A percentile compares a stretch with the other conserved stretches of the same genome.
Evolutionary conservation across 2,888 invertebrate genomes (phyloP).

Genomic region (Chesias legatella): DNA sequence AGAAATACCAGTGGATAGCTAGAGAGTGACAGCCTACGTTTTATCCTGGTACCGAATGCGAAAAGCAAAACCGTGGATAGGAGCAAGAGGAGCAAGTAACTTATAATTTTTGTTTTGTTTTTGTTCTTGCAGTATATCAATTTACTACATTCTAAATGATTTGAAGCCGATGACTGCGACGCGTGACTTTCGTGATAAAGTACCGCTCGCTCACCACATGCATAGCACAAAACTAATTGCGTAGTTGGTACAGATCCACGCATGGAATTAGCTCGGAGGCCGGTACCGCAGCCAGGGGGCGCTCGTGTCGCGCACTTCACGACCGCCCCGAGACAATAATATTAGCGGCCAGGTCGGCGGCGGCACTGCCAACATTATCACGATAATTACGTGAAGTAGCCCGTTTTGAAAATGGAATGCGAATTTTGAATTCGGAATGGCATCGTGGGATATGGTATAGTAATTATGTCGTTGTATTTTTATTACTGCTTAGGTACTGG

Average conservation of each 20-base stretch:
- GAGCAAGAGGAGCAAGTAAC: too few relatives aligned
- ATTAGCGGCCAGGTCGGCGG: slow-evolving; percentile 22
- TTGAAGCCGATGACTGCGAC: too few relatives aligned
- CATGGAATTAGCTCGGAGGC: slow-evolving; percentile 13
- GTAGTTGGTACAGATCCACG: slow-evolving; percentile 16
- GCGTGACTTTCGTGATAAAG: too few relatives aligned
- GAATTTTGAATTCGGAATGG: not conserved
- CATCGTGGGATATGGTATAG: slow-evolving; percentile 6
- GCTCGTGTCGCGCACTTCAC: slow-evolving; percentile 32
- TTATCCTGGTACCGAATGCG: too few relatives aligned
- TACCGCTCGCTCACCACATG: too few relatives aligned
- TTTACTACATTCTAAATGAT: too few relatives aligned
- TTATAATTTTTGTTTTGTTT: too few relatives aligned
- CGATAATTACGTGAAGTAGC: slow-evolving; percentile 20
- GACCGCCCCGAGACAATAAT: slow-evolving; percentile 35
- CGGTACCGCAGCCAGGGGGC: slow-evolving; percentile 23
- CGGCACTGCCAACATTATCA: slow-evolving; percentile 11
- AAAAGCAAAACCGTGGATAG: too few relatives aligned
- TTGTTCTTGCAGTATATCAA: too few relatives aligned
- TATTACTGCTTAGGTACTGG: too few relatives aligned
- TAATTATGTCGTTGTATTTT: not conserved
- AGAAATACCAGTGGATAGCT: too few relatives aligned
- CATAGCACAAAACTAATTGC: slow-evolving; percentile 12
- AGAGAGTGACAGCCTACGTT: too few relatives aligned
- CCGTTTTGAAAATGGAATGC: slow-evolving; percentile 15